Conservation (phyloP, 2,113 vertebrate species). For the Sciurus niger region DNA sequence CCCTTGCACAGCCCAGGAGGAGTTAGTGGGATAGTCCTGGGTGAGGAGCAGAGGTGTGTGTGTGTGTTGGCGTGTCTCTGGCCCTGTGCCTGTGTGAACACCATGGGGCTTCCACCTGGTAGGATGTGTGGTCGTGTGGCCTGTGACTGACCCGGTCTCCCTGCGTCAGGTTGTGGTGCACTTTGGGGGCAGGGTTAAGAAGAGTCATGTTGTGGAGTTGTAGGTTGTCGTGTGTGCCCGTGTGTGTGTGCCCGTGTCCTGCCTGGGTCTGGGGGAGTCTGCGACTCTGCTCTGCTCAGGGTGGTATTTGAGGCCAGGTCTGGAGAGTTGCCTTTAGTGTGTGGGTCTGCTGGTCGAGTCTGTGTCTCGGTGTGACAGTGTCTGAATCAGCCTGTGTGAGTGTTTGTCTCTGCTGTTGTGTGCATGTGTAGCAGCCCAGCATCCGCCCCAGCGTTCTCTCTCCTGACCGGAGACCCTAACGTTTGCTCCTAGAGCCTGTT, state of each 20-base stretch:
- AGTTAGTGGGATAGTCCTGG: rapidly evolving
- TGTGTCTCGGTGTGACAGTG: no score
- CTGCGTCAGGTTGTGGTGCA: background rate
- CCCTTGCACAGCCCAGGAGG: background rate
- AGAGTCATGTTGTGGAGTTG: no score
- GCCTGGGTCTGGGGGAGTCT: background rate
- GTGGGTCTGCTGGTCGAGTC: no score
- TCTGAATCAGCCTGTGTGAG: background rate
- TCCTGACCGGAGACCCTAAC: background rate
- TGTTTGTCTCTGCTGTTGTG: background rate
- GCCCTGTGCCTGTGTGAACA: background rate
- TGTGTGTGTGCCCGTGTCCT: background rate
- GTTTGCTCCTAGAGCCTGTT: background rate
- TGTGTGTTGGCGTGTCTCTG: background rate
- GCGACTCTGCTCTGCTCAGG: background rate
- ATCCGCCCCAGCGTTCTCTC: background rate
- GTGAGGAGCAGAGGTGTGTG: background rate
- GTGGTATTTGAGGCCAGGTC: background rate
- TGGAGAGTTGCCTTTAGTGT: background rate
- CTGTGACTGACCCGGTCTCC: no score
- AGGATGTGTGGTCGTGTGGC: background rate
- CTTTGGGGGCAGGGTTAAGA: no score
- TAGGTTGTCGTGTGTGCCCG: background rate
- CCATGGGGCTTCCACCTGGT: background rate
- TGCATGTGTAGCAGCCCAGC: background rate